A percentile compares a stretch with the other conserved stretches of the same genome.
Conservation (phyloP, 2,113 vertebrate genomes). For the Cichladusa arquata region DNA sequence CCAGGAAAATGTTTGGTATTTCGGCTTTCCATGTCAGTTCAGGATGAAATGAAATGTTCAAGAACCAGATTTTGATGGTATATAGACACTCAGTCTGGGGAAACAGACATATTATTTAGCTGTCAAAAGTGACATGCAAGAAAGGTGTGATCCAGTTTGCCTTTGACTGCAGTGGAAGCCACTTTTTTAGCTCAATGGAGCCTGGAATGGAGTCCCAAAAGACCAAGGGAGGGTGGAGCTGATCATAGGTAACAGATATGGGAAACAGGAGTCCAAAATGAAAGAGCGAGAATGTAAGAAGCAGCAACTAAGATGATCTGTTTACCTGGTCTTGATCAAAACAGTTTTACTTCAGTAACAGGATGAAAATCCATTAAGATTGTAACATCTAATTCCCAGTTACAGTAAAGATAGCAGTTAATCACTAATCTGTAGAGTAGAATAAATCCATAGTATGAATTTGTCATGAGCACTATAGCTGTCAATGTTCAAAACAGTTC, state of each 20-base stretch:
- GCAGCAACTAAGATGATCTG: background rate
- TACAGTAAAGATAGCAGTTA: background rate
- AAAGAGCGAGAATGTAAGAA: background rate
- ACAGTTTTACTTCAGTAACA: background rate
- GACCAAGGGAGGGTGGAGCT: background rate
- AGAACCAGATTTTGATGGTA: background rate
- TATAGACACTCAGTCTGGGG: background rate
- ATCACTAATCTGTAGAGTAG: background rate
- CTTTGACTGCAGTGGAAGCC: background rate
- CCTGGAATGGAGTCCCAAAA: background rate
- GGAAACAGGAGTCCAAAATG: background rate
- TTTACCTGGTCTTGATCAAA: conserved; percentile 9
- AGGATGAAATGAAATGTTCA: background rate
- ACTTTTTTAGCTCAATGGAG: background rate
- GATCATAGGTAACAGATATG: background rate
- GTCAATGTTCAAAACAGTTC: background rate
- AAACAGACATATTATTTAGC: background rate
- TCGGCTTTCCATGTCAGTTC: background rate
- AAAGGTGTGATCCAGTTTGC: background rate
- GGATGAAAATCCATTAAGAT: background rate
- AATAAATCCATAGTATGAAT: background rate
- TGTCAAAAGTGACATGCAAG: background rate
- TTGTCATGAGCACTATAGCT: background rate
- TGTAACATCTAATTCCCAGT: background rate
- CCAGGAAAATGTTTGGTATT: background rate